Percentiles rank a stretch among this genome's conserved stretches.
Evolutionary conservation across 2,113 vertebrate species (phyloP).

Genomic region (Cochlearius cochlearius): DNA sequence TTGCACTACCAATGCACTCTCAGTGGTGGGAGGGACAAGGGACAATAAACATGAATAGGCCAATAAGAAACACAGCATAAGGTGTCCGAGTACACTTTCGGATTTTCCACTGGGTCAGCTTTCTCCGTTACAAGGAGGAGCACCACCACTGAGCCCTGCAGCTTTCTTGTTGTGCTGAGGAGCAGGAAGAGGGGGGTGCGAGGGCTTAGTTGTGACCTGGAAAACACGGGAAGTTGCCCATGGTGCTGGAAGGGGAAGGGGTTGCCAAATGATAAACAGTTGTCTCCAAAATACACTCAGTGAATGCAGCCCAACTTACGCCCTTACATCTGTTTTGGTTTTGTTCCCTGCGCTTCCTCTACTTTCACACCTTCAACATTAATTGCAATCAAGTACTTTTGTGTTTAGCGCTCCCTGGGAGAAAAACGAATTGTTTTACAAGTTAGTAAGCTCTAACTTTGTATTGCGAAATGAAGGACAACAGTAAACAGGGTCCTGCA

Average conservation of each 20-base stretch:
- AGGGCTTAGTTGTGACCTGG: not conserved
- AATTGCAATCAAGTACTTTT: not conserved
- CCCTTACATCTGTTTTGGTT: not conserved
- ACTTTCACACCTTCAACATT: not conserved
- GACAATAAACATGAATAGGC: not conserved
- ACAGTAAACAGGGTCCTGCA: not conserved
- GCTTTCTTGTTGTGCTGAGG: too few species aligned
- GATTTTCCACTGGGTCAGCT: not conserved
- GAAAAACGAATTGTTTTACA: not conserved
- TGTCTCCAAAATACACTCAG: not conserved
- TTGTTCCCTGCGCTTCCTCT: not conserved
- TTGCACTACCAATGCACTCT: not conserved
- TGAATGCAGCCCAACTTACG: too few species aligned
- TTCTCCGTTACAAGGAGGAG: not conserved
- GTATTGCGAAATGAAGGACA: not conserved
- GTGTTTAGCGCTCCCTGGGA: not conserved
- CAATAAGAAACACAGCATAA: not conserved
- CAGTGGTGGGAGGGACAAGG: not conserved
- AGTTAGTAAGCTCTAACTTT: not conserved
- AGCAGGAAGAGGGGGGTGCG: not conserved
- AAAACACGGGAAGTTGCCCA: not conserved
- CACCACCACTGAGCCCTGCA: not conserved
- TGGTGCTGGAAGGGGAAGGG: not conserved
- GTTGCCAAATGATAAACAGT: not conserved
- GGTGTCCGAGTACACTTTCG: too few species aligned